Evolutionary conservation across 2,888 invertebrate genomes (phyloP).

Genomic region (Parthenolecanium corni): DNA sequence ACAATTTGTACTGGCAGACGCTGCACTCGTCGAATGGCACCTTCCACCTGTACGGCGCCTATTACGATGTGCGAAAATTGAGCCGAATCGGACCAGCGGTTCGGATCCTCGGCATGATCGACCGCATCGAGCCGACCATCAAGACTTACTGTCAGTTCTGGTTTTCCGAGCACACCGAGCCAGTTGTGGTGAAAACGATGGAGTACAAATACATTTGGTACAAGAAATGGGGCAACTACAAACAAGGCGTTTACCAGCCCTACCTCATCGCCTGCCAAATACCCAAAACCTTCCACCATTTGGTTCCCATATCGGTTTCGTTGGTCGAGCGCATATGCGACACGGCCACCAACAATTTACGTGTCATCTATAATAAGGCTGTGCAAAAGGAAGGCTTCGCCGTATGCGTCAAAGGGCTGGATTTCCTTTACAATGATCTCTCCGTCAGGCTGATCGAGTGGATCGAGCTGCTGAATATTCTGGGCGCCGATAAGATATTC

Average conservation of each 20-base stretch:
- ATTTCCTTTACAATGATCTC: constrained; percentile 82
- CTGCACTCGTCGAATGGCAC: constrained; percentile 71
- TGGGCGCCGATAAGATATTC: constrained; percentile 85
- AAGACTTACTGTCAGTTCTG: constrained; percentile 78
- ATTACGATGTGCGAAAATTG: constrained; percentile 66
- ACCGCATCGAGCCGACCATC: constrained; percentile 72
- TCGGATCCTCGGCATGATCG: constrained; percentile 76
- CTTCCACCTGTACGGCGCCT: constrained; percentile 73
- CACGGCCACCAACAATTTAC: constrained; percentile 69
- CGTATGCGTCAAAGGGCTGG: constrained; percentile 86
- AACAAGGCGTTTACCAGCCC: constrained; percentile 80
- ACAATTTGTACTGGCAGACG: constrained; percentile 88
- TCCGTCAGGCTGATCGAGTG: constrained; percentile 84
- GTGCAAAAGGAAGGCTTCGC: constrained; percentile 65
- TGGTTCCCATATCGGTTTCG: constrained; percentile 70
- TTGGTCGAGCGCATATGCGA: constrained; percentile 76
- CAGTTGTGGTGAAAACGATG: constrained; percentile 65
- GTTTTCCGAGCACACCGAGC: constrained; percentile 74
- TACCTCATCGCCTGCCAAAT: constrained; percentile 81
- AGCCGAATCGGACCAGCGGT: constrained; percentile 73
- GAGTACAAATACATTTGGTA: constrained; percentile 93
- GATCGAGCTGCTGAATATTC: constrained; percentile 73
- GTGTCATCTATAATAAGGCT: constrained; percentile 69
- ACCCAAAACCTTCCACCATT: constrained; percentile 56
- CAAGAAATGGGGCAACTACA: constrained; percentile 87